A percentile compares a stretch with the other conserved stretches of the same genome.
phyloP scores from a whole-genome alignment of 30 jellyfish, hydroid and myxozoan species.

The Chrysaora quinquecirrha region DNA sequence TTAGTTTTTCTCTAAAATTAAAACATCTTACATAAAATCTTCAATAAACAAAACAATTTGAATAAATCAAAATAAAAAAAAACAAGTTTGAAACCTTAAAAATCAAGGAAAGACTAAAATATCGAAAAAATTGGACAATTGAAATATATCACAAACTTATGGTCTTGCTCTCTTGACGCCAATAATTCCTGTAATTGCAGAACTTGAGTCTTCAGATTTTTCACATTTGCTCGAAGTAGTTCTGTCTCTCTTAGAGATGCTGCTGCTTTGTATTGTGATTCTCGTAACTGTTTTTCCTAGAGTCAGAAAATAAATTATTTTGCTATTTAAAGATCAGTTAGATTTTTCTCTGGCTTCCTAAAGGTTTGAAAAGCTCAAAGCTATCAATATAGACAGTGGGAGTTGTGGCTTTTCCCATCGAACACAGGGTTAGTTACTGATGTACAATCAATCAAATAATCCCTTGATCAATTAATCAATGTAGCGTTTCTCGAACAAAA shows the following conservation, averaged over 20 bases:
- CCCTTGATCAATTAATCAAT: no score
- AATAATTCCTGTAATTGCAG: constrained; percentile 85
- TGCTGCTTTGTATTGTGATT: constrained; percentile 71
- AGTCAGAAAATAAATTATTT: background rate
- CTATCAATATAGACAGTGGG: no score
- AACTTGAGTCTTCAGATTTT: constrained; percentile 65
- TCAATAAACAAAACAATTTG: no score
- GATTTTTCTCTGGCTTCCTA: no score
- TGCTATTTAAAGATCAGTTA: no score
- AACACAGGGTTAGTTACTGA: no score
- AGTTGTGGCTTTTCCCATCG: no score
- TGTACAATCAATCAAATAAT: no score
- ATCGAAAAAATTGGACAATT: background rate
- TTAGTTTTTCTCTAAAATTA: constrained; percentile 46
- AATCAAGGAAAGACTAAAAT: background rate
- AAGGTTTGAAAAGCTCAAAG: no score
- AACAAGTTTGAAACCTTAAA: background rate
- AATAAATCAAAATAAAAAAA: background rate
- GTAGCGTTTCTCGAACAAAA: no score
- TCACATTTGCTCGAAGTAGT: constrained; percentile 56
- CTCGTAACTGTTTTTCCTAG: constrained; percentile 60
- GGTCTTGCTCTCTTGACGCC: constrained; percentile 88
- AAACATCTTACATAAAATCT: no score
- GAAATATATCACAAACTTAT: constrained; percentile 40
- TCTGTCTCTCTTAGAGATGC: constrained; percentile 79